Percentiles rank a stretch among this genome's conserved stretches.
Evolutionary conservation across 2,113 vertebrate species (phyloP).

Genomic region (Eonycteris spelaea): DNA sequence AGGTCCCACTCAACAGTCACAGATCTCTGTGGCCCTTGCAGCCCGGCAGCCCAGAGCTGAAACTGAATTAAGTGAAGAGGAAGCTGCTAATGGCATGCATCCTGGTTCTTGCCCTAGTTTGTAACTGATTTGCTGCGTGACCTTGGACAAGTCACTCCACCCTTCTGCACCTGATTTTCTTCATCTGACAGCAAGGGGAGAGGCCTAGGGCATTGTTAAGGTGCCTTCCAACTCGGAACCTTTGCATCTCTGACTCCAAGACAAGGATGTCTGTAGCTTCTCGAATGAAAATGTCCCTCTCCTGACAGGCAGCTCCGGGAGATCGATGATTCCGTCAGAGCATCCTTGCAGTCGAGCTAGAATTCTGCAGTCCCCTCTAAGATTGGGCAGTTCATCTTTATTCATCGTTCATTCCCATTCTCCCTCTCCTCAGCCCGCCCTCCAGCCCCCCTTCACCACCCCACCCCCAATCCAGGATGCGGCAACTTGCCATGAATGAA

Average conservation of each 20-base stretch:
- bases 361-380: slow-evolving; percentile 7
- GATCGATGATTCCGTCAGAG: not conserved
- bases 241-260: slow-evolving; percentile 35
- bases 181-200: not conserved
- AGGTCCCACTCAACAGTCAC: not conserved
- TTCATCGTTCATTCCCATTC: not conserved
- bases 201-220: not conserved
- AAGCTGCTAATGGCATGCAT: not conserved
- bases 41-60: not conserved
- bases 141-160: slow-evolving; percentile 5
- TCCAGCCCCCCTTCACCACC: not conserved
- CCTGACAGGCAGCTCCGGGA: slow-evolving; percentile 26
- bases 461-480: slow-evolving; percentile 31
- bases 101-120: not conserved
- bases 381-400: not conserved
- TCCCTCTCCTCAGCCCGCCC: not conserved
- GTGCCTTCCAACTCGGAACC: not conserved
- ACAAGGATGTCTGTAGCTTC: not conserved
- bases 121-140: not conserved
- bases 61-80: not conserved
- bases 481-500: slow-evolving; percentile 78
- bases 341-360: not conserved
- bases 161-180: not conserved
- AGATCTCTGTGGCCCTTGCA: not conserved
- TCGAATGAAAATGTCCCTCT: not conserved